Conservation (phyloP, 1,140 invertebrate species). For the Panonychus citri region DNA sequence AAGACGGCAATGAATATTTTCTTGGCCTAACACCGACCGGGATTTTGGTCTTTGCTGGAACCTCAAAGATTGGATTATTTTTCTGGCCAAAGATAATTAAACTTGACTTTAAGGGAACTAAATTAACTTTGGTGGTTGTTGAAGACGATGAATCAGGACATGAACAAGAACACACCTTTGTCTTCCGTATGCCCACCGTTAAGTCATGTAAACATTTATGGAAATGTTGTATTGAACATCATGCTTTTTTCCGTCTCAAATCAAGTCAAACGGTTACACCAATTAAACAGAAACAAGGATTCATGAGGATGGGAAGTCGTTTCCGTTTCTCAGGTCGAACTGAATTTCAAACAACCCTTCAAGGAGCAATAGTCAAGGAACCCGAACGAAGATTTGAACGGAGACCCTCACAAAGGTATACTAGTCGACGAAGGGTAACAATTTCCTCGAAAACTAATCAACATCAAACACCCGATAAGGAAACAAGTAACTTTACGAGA, state of each 20-base stretch:
- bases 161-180: conserved; percentile 79
- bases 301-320: conserved; percentile 28
- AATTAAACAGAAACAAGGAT: conserved; percentile 21
- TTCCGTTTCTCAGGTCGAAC: conserved; percentile 45
- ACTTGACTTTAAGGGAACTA: conserved; percentile 87
- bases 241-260: conserved; percentile 77
- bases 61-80: conserved; percentile 92
- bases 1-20: conserved; percentile 89
- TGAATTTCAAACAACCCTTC: conserved; percentile 73
- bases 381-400: conserved; percentile 85
- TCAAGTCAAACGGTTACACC: conserved; percentile 19
- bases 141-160: conserved; percentile 83
- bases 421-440: conserved; percentile 18
- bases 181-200: conserved; percentile 33
- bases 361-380: conserved; percentile 61
- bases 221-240: conserved; percentile 94
- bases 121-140: conserved; percentile 75
- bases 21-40: conserved; percentile 90
- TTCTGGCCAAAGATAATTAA: conserved; percentile 95
- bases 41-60: conserved; percentile 79
- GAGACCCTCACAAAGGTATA: conserved; percentile 82
- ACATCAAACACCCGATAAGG: no score
- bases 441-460: no score
- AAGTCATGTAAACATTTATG: conserved; percentile 90
- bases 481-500: no score